Conservation (phyloP, 1,140 invertebrate genomes). For the Branchinecta lindahli region DNA sequence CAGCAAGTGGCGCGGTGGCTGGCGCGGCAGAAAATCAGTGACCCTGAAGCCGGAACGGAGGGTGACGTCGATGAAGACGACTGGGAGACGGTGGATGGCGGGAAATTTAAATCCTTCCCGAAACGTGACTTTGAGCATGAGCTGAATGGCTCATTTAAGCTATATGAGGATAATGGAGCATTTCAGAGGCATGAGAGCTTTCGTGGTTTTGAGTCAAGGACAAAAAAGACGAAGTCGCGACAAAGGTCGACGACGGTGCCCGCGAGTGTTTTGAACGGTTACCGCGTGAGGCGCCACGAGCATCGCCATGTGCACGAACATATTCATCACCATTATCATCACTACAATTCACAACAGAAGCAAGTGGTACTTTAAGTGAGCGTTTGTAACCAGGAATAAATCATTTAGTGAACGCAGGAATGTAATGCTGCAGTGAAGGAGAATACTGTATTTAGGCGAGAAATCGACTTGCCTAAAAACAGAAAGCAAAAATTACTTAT, state of each 20-base stretch:
- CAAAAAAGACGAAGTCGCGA: constrained; percentile 21
- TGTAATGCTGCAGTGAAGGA: too few species aligned
- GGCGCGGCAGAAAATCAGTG: constrained; percentile 30
- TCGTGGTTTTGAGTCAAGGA: constrained; percentile 10
- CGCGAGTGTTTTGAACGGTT: constrained; percentile 21
- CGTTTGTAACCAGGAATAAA: background rate
- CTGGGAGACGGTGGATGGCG: background rate
- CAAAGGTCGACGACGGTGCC: constrained; percentile 22
- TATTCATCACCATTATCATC: constrained; percentile 67
- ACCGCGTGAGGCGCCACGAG: constrained; percentile 34
- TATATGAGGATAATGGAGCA: constrained; percentile 14
- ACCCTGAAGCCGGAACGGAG: constrained; percentile 17
- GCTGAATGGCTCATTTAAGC: background rate
- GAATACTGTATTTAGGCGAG: too few species aligned
- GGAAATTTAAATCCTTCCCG: constrained; percentile 21
- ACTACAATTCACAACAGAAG: constrained; percentile 34
- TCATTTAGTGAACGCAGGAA: too few species aligned
- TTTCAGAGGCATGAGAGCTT: constrained; percentile 9
- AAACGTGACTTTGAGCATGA: background rate
- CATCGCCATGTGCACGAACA: constrained; percentile 61
- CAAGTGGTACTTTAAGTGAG: constrained; percentile 3
- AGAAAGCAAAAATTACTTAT: too few species aligned
- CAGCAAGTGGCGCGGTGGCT: constrained; percentile 40
- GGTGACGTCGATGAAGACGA: constrained; percentile 11
- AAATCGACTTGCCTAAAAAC: too few species aligned